Evolutionary conservation across 1,140 invertebrate genomes (phyloP).

Genomic region (Coptotermes formosanus): DNA sequence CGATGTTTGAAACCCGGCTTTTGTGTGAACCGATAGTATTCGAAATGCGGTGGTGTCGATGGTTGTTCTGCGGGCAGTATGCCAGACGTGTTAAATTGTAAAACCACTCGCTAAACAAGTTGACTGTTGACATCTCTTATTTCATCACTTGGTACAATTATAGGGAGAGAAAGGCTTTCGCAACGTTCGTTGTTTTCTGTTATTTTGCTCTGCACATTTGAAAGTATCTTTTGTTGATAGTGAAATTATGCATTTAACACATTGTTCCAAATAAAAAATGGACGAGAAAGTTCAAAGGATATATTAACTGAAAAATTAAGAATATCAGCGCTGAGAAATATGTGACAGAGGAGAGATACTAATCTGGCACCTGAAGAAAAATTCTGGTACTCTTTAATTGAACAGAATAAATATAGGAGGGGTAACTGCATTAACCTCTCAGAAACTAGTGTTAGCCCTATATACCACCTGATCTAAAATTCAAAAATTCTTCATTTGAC

Average conservation of each 20-base stretch:
- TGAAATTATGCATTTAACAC: background rate
- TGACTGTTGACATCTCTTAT: background rate
- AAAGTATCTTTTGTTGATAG: background rate
- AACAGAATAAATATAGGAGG: no score
- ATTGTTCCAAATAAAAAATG: background rate
- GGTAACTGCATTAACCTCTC: no score
- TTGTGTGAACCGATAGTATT: constrained; percentile 2
- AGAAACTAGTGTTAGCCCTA: no score
- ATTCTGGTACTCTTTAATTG: no score
- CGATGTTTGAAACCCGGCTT: constrained; percentile 4
- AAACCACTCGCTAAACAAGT: background rate
- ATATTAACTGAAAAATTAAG: background rate
- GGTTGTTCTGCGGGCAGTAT: background rate
- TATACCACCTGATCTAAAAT: no score
- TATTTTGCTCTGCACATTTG: background rate
- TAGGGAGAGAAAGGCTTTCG: background rate
- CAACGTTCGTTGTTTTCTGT: background rate
- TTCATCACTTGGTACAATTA: background rate
- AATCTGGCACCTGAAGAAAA: no score
- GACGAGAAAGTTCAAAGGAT: background rate
- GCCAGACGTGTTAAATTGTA: background rate
- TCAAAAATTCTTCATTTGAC: no score
- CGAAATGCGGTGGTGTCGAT: background rate
- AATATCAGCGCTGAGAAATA: no score
- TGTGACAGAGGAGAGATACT: no score